Evolutionary conservation across 2,888 invertebrate genomes (phyloP).

Genomic region (Cacoxenus indagator): DNA sequence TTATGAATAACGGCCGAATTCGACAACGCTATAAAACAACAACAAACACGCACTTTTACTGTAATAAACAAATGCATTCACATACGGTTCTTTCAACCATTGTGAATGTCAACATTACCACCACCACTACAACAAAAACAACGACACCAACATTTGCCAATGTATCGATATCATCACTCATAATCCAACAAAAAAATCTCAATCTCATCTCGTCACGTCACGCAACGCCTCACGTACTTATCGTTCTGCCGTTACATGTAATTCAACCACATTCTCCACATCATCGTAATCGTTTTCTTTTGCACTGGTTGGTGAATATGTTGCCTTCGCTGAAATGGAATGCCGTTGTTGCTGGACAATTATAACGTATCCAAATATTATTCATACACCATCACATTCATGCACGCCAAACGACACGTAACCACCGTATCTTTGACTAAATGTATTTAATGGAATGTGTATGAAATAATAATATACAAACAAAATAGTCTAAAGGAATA

Average conservation of each 20-base stretch:
- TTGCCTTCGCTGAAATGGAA: neutral
- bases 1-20: too few relatives aligned
- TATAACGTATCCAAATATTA: slow-evolving; percentile 26
- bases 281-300: neutral
- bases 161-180: too few relatives aligned
- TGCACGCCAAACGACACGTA: slow-evolving; percentile 12
- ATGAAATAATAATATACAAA: slow-evolving; percentile 26
- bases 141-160: neutral
- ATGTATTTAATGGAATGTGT: slow-evolving; percentile 38
- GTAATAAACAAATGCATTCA: too few relatives aligned
- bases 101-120: neutral
- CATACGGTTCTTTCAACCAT: neutral
- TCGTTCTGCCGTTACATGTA: neutral
- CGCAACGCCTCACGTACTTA: neutral
- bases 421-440: neutral
- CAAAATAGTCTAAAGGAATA: slow-evolving; percentile 80
- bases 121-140: neutral
- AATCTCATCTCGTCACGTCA: too few relatives aligned
- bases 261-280: neutral
- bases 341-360: neutral
- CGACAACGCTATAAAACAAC: too few relatives aligned
- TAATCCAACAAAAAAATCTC: neutral
- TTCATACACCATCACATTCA: neutral
- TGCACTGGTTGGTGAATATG: neutral
- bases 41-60: too few relatives aligned